These are phyloP conservation scores for Ladona fulva DNA, from an alignment of 1,140 invertebrate genomes.

Conservation along the genomic window DNA sequence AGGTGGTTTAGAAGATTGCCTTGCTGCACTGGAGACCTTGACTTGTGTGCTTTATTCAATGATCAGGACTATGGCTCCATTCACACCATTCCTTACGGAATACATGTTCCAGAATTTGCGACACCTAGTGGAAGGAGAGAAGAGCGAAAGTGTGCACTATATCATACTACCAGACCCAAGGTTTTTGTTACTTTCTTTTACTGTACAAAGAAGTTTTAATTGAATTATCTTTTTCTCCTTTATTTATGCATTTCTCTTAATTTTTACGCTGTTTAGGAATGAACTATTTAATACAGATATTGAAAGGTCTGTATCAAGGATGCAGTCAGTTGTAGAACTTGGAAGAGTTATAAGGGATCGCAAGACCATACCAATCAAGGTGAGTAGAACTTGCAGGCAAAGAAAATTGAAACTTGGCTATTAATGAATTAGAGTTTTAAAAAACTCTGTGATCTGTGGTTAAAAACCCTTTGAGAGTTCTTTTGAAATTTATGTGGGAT, in stretches of 20 bases:
- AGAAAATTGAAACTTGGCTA: no score
- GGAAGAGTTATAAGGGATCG: constrained; percentile 87
- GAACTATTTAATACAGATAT: constrained; percentile 76
- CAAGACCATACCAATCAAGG: constrained; percentile 86
- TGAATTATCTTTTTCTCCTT: background rate
- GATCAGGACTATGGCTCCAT: constrained; percentile 89
- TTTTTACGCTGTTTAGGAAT: constrained; percentile 32
- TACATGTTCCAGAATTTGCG: constrained; percentile 87
- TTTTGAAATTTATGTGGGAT: no score
- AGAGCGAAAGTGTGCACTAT: constrained; percentile 72
- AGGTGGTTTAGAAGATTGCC: constrained; percentile 62
- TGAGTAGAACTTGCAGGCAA: no score
- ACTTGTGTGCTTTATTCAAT: constrained; percentile 84
- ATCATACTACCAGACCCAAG: constrained; percentile 72
- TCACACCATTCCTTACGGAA: constrained; percentile 95
- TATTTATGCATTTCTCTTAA: background rate
- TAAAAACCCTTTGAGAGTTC: no score
- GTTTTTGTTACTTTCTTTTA: constrained; percentile 25
- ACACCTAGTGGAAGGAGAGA: constrained; percentile 36
- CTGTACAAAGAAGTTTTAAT: no score
- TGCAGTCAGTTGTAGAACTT: constrained; percentile 94
- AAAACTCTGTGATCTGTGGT: no score
- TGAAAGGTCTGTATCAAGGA: constrained; percentile 78
- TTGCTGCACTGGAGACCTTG: constrained; percentile 76
- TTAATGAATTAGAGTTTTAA: no score